phyloP scores from a whole-genome alignment of 2,113 vertebrate genomes.

The Rhizomys pruinosus region DNA sequence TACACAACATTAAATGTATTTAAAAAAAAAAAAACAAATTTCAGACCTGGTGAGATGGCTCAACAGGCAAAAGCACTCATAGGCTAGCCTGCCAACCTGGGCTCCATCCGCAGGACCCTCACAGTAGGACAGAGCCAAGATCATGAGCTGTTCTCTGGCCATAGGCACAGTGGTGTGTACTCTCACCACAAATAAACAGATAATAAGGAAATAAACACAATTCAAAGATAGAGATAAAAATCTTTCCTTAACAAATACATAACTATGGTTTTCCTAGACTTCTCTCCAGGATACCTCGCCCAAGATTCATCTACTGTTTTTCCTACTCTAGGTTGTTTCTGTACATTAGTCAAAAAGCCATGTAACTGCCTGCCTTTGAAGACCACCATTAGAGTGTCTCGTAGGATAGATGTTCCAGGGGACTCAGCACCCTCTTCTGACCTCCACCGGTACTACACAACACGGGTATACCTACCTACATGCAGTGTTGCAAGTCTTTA shows the following conservation, averaged over 20 bases:
- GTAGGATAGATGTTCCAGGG: slow-evolving; percentile 37
- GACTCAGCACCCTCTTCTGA: too few species aligned
- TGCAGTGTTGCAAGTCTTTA: slow-evolving; percentile 72
- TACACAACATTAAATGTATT: too few species aligned
- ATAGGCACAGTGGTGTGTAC: background rate
- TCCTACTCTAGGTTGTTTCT: background rate
- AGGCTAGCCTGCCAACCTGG: background rate
- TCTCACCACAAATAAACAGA: too few species aligned
- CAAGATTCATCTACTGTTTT: slow-evolving; percentile 22
- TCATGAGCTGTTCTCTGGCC: background rate
- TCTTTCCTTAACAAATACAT: too few species aligned
- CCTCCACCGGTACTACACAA: too few species aligned
- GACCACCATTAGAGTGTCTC: slow-evolving; percentile 5
- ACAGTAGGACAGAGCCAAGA: background rate
- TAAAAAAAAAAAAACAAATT: too few species aligned
- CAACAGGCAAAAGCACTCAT: background rate
- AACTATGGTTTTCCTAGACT: background rate
- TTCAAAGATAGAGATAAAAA: too few species aligned
- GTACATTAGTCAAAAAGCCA: slow-evolving; percentile 57
- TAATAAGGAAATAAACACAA: too few species aligned
- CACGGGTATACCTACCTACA: too few species aligned
- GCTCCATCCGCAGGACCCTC: background rate
- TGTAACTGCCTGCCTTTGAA: slow-evolving; percentile 55
- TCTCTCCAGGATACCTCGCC: background rate
- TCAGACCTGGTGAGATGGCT: too few species aligned